Evolutionary conservation across 2,113 vertebrate genomes (phyloP), one percentile per base, ranked within the genome.

Genomic region (Anser cygnoides): DNA sequence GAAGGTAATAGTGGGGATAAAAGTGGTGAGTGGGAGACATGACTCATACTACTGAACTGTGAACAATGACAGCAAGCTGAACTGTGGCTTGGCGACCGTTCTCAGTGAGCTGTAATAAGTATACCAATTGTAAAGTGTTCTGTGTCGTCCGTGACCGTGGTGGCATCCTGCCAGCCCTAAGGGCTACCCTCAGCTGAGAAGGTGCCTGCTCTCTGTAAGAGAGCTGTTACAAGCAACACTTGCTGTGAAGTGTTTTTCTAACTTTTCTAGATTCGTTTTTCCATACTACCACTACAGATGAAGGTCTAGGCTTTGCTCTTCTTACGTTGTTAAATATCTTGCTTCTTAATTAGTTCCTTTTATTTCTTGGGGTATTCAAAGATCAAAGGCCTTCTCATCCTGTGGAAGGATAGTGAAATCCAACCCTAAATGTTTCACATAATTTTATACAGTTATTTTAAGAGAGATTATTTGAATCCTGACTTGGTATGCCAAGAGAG

Each of bases 391-490:
- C 41, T 73, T 72, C 44, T 73, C 71, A 68, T 96, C 74, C 87
- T 87, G 73, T 82, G 77, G 62, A 93, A 93, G 77, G 83, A 68
- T 75, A 68, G 46, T 67, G 92, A 96, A 95, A 96, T 84, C 54
- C 78, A 92, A 84, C 35, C 52, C 80, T 84, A 78, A 86, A 70
- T 79, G 41, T 84, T 62, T 95, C 50, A 84, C 73, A 44, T 91
- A 81, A 94, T 94, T 96, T 92, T 87, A 82, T 89, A 54, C 18
- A 49, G 85, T 92, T 94, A 93, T 93, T 92, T 96, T 89, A 86
- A 84, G 80, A 89, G 46, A 88, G 13, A 89, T 92, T 84, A 58
- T 96, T 92, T 92, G 88, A 89, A 87, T 93, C 39, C 39, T 90
- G 82, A 62, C 41, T 94, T 86, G 31, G 43, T 71, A 83, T 77